A percentile compares a stretch with the other conserved stretches of the same genome.
Conservation (phyloP, 2,797 vertebrate species). For the Danio aesculapii region DNA sequence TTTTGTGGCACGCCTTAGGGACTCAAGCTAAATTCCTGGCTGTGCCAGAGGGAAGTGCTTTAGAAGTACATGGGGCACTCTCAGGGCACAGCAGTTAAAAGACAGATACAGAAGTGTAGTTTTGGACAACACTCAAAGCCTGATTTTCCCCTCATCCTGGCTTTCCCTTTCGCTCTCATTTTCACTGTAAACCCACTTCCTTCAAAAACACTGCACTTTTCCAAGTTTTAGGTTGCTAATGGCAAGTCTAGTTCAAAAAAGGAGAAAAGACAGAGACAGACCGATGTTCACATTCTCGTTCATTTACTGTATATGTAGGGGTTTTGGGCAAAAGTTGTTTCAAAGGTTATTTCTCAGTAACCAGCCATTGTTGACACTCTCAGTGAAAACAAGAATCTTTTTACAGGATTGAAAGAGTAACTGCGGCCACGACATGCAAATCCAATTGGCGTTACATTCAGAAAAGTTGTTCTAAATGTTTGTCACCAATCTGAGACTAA, state of each 20-base stretch:
- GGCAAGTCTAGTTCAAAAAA: conserved; percentile 15
- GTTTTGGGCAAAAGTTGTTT: neutral
- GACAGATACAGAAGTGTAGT: conserved; percentile 27
- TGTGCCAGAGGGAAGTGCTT: conserved; percentile 24
- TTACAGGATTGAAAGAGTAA: conserved; percentile 9
- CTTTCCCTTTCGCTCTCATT: neutral
- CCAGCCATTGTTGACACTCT: conserved; percentile 12
- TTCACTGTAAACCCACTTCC: conserved; percentile 15
- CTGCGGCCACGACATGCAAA: conserved; percentile 6
- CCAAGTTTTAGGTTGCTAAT: conserved; percentile 17
- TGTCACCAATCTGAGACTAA: conserved; percentile 29
- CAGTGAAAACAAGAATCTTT: neutral
- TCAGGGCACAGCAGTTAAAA: conserved; percentile 42
- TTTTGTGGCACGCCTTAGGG: conserved; percentile 36
- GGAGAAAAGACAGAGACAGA: neutral
- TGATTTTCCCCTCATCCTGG: neutral
- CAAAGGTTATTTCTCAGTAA: conserved; percentile 34
- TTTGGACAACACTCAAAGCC: conserved; percentile 40
- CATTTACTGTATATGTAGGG: conserved; percentile 16
- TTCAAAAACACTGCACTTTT: conserved; percentile 24
- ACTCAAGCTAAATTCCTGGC: conserved; percentile 22
- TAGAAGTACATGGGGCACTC: conserved; percentile 40
- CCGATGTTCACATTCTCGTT: neutral
- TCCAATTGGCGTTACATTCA: neutral
- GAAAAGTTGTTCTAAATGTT: conserved; percentile 37